These are phyloP conservation scores for Merodon equestris DNA, from an alignment of 2,888 invertebrate genomes.

Conservation along the genomic window DNA sequence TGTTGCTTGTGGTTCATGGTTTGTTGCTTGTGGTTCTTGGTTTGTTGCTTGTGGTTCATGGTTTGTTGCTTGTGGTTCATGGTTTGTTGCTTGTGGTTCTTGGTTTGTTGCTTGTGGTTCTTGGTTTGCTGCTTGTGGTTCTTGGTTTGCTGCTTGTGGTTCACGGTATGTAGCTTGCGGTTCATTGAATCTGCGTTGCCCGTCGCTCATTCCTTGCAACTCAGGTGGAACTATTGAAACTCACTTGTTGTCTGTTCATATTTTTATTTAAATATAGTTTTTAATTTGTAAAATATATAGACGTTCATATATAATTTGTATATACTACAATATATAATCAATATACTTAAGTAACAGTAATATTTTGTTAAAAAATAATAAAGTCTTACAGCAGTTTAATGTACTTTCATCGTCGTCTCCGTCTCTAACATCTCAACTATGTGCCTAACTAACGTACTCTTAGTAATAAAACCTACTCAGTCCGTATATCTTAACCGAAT, in stretches of 20 bases:
- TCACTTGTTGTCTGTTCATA: constrained; percentile 6
- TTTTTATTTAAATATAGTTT: constrained; percentile 51
- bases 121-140: no score
- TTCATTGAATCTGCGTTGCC: no score
- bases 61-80: no score
- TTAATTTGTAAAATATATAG: constrained; percentile 40
- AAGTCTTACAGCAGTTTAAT: constrained; percentile 52
- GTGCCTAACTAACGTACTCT: constrained; percentile 43
- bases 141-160: no score
- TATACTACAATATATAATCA: constrained; percentile 25
- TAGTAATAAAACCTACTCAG: constrained; percentile 64
- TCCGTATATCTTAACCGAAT: constrained; percentile 63
- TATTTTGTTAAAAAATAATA: constrained; percentile 37
- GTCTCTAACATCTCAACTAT: constrained; percentile 32
- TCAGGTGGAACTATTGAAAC: no score
- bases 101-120: no score
- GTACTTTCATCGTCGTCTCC: constrained; percentile 22
- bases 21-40: no score
- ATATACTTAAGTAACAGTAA: constrained; percentile 46
- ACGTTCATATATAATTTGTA: constrained; percentile 9
- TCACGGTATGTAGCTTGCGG: no score
- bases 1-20: no score
- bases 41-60: no score
- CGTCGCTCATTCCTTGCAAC: no score
- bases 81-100: no score